These are phyloP conservation scores for Gibbula magus DNA, from an alignment of 2,888 invertebrate genomes.

Conservation along the genomic window DNA sequence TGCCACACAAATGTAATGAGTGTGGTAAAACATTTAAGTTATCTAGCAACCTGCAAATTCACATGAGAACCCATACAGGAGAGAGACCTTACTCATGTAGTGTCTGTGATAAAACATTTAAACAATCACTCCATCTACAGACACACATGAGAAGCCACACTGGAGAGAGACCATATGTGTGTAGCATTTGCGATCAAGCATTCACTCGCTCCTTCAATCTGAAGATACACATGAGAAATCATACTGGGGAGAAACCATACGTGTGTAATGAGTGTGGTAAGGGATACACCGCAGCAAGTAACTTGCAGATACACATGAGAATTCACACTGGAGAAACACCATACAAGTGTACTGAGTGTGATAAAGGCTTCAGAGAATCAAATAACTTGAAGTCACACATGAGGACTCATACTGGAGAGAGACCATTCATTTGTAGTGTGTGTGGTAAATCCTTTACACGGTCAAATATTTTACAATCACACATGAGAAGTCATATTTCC, in stretches of 20 bases:
- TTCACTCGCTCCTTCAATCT: background rate
- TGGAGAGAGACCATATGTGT: background rate
- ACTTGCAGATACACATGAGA: slow-evolving; percentile 18
- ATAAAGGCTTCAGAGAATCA: slow-evolving; percentile 13
- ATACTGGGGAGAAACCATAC: slow-evolving; percentile 22
- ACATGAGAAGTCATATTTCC: background rate
- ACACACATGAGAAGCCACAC: background rate
- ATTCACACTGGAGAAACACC: slow-evolving; percentile 25
- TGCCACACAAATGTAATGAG: background rate
- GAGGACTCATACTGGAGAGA: too few species aligned
- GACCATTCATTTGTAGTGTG: too few species aligned
- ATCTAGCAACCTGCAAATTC: background rate
- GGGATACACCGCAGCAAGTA: slow-evolving; percentile 11
- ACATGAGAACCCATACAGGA: background rate
- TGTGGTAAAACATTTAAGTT: too few species aligned
- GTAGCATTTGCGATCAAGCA: background rate
- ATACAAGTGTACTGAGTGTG: slow-evolving; percentile 13
- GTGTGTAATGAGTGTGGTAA: slow-evolving; percentile 24
- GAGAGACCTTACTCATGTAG: background rate
- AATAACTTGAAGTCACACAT: background rate
- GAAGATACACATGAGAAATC: background rate
- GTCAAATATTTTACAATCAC: too few species aligned
- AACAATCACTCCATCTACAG: background rate
- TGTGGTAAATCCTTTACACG: too few species aligned
- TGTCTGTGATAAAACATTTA: background rate